These are phyloP conservation scores for Cephalopachus bancanus DNA, from an alignment of 2,797 vertebrate species.

Conservation along the genomic window DNA sequence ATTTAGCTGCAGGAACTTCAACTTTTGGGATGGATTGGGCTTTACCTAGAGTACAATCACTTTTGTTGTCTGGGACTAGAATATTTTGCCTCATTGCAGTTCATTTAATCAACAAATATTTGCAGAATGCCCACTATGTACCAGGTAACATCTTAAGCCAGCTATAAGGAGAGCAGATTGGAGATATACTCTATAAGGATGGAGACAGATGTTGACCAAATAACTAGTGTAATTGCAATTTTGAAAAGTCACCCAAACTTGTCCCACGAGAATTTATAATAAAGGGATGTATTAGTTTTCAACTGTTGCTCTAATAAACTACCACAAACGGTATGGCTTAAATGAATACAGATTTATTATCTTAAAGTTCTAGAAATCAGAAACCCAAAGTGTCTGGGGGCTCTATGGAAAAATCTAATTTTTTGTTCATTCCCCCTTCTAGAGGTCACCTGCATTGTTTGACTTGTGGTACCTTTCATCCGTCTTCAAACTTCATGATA, in stretches of 20 bases:
- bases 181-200: neutral
- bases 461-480: neutral
- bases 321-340: neutral
- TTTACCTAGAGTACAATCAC: neutral
- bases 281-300: slow-evolving; percentile 19
- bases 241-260: slow-evolving; percentile 26
- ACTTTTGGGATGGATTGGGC: neutral
- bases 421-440: neutral
- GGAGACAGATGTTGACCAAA: slow-evolving; percentile 34
- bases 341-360: slow-evolving; percentile 1
- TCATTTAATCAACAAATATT: neutral
- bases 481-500: neutral
- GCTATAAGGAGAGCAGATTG: neutral
- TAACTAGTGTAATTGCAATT: slow-evolving; percentile 49
- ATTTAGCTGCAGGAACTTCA: neutral
- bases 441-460: neutral
- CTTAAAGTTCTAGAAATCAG: neutral
- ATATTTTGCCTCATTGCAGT: neutral
- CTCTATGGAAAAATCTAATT: neutral
- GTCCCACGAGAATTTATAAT: slow-evolving; percentile 35
- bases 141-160: neutral
- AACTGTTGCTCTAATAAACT: slow-evolving; percentile 1
- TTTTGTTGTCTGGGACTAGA: neutral
- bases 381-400: neutral
- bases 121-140: neutral